Conservation (phyloP, 1,140 invertebrate genomes). For the Heterodera carotae region DNA sequence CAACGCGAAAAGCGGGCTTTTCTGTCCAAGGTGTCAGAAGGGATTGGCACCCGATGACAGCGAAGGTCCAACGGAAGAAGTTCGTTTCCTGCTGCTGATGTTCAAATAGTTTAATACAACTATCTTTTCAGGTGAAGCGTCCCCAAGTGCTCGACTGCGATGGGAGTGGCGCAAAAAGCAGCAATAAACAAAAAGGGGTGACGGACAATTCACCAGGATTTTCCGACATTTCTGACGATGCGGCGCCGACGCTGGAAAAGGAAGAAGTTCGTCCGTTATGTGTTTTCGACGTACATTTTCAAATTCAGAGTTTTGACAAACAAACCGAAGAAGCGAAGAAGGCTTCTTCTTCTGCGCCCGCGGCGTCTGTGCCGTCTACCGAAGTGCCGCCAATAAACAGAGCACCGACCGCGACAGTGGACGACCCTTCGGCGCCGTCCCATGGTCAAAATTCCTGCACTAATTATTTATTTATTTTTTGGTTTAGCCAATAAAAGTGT, state of each 20-base stretch:
- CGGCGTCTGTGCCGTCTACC: background rate
- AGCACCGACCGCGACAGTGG: too few species aligned
- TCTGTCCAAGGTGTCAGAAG: slow-evolving; percentile 33
- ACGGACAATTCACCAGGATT: slow-evolving; percentile 33
- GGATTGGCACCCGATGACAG: slow-evolving; percentile 15
- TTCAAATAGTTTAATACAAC: background rate
- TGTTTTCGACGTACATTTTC: slow-evolving; percentile 2
- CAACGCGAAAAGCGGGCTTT: background rate
- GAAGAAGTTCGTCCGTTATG: slow-evolving; percentile 29
- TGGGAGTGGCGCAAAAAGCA: background rate
- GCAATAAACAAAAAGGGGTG: slow-evolving; percentile 4
- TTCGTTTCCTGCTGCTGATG: background rate
- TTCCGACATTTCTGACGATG: slow-evolving; percentile 42
- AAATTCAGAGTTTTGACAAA: slow-evolving; percentile 30
- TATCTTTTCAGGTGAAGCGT: background rate
- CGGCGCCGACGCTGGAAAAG: slow-evolving; percentile 39
- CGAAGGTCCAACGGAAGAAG: background rate
- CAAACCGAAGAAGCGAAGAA: slow-evolving; percentile 4
- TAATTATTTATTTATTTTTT: background rate
- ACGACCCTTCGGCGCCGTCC: background rate
- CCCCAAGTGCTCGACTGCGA: background rate
- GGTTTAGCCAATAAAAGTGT: background rate
- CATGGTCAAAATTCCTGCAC: background rate
- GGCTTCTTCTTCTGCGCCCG: background rate
- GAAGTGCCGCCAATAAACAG: background rate